Conservation (phyloP, 1,140 invertebrate genomes). For the Caenorhabditis briggsae region DNA sequence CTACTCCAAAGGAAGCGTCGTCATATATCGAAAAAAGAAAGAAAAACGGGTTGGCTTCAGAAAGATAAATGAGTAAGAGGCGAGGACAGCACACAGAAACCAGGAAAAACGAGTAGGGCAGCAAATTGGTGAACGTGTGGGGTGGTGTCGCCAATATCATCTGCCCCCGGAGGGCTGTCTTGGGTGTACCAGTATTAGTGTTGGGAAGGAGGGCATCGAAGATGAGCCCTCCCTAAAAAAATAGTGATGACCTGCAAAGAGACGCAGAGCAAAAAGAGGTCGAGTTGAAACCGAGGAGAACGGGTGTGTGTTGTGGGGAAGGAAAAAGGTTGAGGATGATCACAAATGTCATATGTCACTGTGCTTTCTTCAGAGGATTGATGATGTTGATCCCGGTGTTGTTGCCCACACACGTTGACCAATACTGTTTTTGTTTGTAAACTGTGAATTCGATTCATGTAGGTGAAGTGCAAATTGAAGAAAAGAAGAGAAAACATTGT, state of each 20-base stretch:
- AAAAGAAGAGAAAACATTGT: neutral
- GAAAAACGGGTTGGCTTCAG: neutral
- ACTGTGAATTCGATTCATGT: neutral
- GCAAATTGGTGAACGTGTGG: constrained; percentile 43
- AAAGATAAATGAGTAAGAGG: neutral
- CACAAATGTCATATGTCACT: constrained; percentile 51
- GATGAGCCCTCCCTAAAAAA: constrained; percentile 6
- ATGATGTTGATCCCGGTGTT: constrained; percentile 30
- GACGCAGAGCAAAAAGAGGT: constrained; percentile 31
- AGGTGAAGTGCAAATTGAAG: neutral
- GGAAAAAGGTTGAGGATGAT: constrained; percentile 28
- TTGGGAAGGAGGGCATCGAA: neutral
- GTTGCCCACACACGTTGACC: constrained; percentile 8
- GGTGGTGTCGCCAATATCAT: constrained; percentile 43
- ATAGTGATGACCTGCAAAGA: neutral
- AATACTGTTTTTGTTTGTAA: constrained; percentile 2
- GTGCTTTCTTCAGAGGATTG: constrained; percentile 43
- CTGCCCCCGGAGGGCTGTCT: constrained; percentile 11
- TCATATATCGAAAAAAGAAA: neutral
- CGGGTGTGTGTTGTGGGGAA: neutral
- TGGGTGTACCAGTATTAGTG: constrained; percentile 34
- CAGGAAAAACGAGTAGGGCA: neutral
- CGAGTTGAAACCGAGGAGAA: constrained; percentile 8
- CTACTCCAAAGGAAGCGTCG: neutral
- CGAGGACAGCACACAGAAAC: neutral